Evolutionary conservation across 35 echinoderm and acorn worm species (phyloP).

Genomic region (Amphiura filiformis): DNA sequence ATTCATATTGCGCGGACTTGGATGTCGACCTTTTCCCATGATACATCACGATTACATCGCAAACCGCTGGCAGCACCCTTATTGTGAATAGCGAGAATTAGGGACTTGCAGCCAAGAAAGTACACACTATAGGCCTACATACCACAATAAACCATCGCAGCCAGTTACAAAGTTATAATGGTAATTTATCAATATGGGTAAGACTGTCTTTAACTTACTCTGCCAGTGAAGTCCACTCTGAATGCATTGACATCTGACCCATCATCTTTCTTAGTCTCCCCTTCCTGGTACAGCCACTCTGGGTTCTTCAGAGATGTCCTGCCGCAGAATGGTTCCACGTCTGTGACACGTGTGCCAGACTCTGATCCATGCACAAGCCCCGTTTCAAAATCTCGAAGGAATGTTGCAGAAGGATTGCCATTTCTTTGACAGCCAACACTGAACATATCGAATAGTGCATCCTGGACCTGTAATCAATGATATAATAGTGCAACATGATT

Average conservation of each 20-base stretch:
- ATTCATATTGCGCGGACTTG: no score
- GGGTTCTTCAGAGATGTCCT: slow-evolving; percentile 50
- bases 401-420: neutral
- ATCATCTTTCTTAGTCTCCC: neutral
- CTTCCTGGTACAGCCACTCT: slow-evolving; percentile 1
- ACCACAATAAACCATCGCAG: no score
- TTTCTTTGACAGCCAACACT: slow-evolving; percentile 35
- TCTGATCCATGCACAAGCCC: neutral
- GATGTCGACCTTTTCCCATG: no score
- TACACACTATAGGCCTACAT: no score
- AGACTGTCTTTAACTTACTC: neutral
- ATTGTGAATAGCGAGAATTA: no score
- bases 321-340: slow-evolving; percentile 55
- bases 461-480: slow-evolving; percentile 31
- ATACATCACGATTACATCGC: no score
- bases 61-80: no score
- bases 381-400: slow-evolving; percentile 40
- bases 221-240: slow-evolving; percentile 1
- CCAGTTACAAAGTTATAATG: no score
- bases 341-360: neutral
- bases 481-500: no score
- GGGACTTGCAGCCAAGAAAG: no score
- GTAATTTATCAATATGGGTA: neutral
- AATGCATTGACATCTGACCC: neutral
- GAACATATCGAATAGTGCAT: slow-evolving; percentile 51